Conservation (phyloP, 2,797 vertebrate species). For the Orestias chungarensis region DNA sequence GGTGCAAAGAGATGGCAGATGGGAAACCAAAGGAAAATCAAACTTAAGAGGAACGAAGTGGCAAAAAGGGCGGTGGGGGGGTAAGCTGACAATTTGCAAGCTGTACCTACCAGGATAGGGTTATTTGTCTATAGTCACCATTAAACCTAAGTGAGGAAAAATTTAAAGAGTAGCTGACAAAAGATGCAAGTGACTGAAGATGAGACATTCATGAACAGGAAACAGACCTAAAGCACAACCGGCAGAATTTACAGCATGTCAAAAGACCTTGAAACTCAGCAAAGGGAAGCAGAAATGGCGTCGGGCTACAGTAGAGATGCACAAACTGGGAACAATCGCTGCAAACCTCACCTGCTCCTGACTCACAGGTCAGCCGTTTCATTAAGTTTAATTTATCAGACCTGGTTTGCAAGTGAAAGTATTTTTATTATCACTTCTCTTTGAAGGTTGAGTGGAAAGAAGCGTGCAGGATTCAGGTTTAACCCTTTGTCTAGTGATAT, state of each 20-base stretch:
- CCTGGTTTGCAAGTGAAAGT: no score
- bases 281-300: conserved; percentile 13
- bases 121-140: conserved; percentile 87
- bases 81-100: conserved; percentile 76
- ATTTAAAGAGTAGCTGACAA: conserved; percentile 84
- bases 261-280: conserved; percentile 46
- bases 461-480: conserved; percentile 38
- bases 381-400: no score
- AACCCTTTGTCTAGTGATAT: no score
- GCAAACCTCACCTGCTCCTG: not conserved
- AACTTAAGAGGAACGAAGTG: conserved; percentile 10
- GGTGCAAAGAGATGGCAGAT: conserved; percentile 24
- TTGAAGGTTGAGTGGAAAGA: not conserved
- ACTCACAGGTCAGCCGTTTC: no score
- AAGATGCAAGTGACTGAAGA: conserved; percentile 76
- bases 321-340: not conserved
- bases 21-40: conserved; percentile 15
- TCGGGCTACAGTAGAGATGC: not conserved
- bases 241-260: conserved; percentile 70
- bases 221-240: conserved; percentile 40
- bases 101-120: conserved; percentile 86
- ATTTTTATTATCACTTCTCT: no score
- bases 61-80: not conserved
- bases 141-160: conserved; percentile 88
- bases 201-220: conserved; percentile 74